Conservation (phyloP, 2,888 invertebrate genomes). For the Lasioglossum morio region DNA sequence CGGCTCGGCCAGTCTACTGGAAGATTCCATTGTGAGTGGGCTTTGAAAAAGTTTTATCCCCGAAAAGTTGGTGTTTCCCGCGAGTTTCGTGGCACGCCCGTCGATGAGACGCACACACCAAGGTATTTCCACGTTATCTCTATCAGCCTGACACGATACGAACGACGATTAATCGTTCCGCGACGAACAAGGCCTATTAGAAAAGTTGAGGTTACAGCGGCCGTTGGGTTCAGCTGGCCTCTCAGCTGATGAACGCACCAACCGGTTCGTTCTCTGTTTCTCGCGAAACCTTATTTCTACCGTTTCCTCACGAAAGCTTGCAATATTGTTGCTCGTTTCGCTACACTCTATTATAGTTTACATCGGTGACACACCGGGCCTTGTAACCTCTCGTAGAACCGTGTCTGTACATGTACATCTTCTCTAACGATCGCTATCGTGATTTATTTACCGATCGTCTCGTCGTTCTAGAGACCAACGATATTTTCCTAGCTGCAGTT, state of each 20-base stretch:
- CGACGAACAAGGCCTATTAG: slow-evolving; percentile 35
- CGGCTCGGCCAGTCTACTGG: slow-evolving; percentile 83
- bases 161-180: slow-evolving; percentile 38
- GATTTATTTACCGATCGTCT: background rate
- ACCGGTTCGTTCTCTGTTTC: slow-evolving; percentile 67
- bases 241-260: slow-evolving; percentile 81
- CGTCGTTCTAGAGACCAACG: background rate
- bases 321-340: background rate
- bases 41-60: slow-evolving; percentile 78
- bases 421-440: background rate
- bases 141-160: background rate
- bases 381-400: slow-evolving; percentile 43
- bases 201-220: slow-evolving; percentile 73
- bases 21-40: slow-evolving; percentile 84
- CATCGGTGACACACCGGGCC: slow-evolving; percentile 8
- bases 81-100: slow-evolving; percentile 50
- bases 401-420: slow-evolving; percentile 5
- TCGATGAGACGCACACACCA: slow-evolving; percentile 36
- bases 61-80: slow-evolving; percentile 68
- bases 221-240: slow-evolving; percentile 80
- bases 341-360: slow-evolving; percentile 9
- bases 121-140: slow-evolving; percentile 43
- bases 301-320: background rate
- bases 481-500: background rate
- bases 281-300: slow-evolving; percentile 36